phyloP scores from a whole-genome alignment of 2,113 vertebrate genomes.

The Bothrops jararaca region DNA sequence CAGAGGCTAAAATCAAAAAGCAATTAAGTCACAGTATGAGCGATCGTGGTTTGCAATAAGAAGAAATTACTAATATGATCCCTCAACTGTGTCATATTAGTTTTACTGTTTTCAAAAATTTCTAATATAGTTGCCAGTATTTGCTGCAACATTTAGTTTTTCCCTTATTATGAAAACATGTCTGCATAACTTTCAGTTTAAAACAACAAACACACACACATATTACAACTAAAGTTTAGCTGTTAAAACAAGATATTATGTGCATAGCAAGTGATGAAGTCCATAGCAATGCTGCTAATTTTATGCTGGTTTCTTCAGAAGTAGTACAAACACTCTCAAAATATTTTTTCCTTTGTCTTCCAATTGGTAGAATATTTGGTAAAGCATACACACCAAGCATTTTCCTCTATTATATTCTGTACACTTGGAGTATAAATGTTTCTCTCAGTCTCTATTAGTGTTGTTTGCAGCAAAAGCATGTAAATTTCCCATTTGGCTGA shows the following conservation, averaged over 20 bases:
- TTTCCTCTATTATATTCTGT: constrained; percentile 59
- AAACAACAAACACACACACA: constrained; percentile 53
- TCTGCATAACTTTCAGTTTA: constrained; percentile 56
- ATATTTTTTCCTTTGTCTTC: constrained; percentile 59
- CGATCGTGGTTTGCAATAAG: constrained; percentile 5
- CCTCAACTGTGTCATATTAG: constrained; percentile 37
- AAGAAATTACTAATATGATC: constrained; percentile 35
- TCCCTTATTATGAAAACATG: constrained; percentile 44
- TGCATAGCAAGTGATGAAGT: constrained; percentile 64
- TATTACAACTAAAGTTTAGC: constrained; percentile 64
- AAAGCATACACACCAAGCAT: constrained; percentile 59
- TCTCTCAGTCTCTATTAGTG: constrained; percentile 90
- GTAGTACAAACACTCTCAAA: constrained; percentile 58
- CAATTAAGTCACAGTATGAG: background rate
- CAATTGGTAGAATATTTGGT: constrained; percentile 67
- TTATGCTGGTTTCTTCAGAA: constrained; percentile 67
- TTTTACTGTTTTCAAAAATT: constrained; percentile 35
- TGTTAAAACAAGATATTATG: constrained; percentile 63
- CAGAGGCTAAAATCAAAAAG: constrained; percentile 26
- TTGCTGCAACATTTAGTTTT: constrained; percentile 48
- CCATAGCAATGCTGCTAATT: constrained; percentile 62
- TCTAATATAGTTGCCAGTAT: constrained; percentile 43
- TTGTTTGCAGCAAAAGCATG: constrained; percentile 96
- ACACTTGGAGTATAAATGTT: constrained; percentile 28
- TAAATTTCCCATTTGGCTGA: constrained; percentile 97